Evolutionary conservation across 2,888 invertebrate species (phyloP).

Genomic region (Cordilura impudica): DNA sequence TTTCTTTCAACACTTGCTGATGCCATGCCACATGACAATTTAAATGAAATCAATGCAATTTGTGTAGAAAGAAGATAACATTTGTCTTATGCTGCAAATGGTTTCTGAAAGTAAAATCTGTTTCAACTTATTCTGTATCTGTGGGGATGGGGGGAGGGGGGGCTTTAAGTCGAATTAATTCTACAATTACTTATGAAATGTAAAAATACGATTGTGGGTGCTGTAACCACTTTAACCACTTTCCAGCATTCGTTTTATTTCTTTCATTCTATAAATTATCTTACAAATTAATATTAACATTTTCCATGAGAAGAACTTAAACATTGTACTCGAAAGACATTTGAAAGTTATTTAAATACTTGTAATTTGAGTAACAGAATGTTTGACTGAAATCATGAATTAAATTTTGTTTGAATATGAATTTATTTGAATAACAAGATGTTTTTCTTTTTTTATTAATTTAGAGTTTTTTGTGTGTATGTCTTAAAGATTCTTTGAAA

Average conservation of each 20-base stretch:
- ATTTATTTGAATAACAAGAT: not conserved
- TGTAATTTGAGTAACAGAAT: constrained; percentile 5
- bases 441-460: not conserved
- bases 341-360: constrained; percentile 30
- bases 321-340: constrained; percentile 18
- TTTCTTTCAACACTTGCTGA: not conserved
- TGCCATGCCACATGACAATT: not conserved
- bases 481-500: constrained; percentile 1
- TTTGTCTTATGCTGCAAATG: no score
- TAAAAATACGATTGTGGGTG: constrained; percentile 52
- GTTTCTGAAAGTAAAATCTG: no score
- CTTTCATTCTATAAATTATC: constrained; percentile 23
- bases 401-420: not conserved
- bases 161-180: constrained; percentile 49
- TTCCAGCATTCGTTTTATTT: constrained; percentile 5
- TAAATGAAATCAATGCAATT: not conserved
- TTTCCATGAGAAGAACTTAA: constrained; percentile 2
- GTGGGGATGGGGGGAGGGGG: no score
- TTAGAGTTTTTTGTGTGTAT: not conserved
- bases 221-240: constrained; percentile 51
- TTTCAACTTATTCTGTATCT: no score
- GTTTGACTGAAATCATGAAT: constrained; percentile 33
- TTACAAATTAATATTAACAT: constrained; percentile 44
- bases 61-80: constrained; percentile 29
- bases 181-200: constrained; percentile 48